Percentiles rank a stretch among this genome's conserved stretches.
Conservation (phyloP, 2,113 vertebrate species). For the Salminus brasiliensis region DNA sequence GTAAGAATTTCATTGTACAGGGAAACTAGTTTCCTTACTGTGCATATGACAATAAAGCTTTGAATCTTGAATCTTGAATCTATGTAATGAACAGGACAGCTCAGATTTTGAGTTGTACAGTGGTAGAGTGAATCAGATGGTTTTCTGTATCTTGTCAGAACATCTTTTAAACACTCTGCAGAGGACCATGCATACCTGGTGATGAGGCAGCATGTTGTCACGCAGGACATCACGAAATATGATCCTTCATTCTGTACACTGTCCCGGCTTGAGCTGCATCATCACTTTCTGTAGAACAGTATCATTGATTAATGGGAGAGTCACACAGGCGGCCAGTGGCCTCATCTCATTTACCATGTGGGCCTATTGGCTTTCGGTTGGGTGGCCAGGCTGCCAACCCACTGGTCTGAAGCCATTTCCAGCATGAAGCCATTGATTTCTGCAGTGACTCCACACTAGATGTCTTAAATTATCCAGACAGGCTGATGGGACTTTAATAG, state of each 20-base stretch:
- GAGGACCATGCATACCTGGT: neutral
- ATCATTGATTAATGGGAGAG: conserved; percentile 23
- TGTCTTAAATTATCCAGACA: conserved; percentile 30
- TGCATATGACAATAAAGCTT: too few relatives aligned
- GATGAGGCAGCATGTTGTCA: neutral
- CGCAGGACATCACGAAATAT: conserved; percentile 2
- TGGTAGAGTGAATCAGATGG: neutral
- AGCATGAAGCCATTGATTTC: conserved; percentile 35
- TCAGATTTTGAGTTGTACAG: neutral
- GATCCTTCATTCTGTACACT: neutral
- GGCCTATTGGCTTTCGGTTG: conserved; percentile 5
- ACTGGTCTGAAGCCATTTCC: conserved; percentile 6
- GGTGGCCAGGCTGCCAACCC: neutral
- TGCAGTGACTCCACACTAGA: conserved; percentile 37
- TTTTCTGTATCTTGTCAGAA: neutral
- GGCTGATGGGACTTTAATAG: conserved; percentile 6
- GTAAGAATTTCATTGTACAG: too few relatives aligned
- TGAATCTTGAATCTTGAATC: too few relatives aligned
- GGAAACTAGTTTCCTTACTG: too few relatives aligned
- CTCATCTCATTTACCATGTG: conserved; percentile 8
- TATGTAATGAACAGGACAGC: too few relatives aligned
- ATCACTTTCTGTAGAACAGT: neutral
- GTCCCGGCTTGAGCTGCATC: neutral
- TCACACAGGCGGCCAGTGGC: neutral
- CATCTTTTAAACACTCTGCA: neutral